These are phyloP conservation scores for Rhyzopertha dominica DNA, from an alignment of 1,140 invertebrate genomes.

Conservation along the genomic window DNA sequence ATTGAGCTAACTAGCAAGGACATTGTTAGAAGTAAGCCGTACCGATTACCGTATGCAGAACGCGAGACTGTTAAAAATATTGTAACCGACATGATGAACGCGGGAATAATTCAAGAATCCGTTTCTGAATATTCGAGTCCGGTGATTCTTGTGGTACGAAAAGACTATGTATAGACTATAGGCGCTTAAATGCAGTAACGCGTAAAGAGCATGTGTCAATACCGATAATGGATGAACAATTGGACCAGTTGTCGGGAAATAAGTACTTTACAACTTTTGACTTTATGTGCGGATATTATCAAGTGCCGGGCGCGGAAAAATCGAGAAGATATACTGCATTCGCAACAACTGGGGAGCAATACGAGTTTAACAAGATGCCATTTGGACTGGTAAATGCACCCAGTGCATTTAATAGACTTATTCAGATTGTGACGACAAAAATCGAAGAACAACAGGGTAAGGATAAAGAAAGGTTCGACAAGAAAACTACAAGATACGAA, in stretches of 20 bases:
- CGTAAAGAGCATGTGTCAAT: conserved; percentile 29
- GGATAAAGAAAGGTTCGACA: too few species aligned
- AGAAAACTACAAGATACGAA: background rate
- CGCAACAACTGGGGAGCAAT: conserved; percentile 12
- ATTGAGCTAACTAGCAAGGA: background rate
- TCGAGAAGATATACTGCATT: conserved; percentile 16
- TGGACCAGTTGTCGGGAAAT: conserved; percentile 23
- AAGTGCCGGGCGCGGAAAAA: conserved; percentile 16
- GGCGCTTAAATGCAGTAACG: conserved; percentile 43
- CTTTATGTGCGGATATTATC: conserved; percentile 21
- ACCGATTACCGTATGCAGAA: background rate
- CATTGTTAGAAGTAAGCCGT: background rate
- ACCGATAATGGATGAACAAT: conserved; percentile 30
- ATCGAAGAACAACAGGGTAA: background rate
- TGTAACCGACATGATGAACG: conserved; percentile 17
- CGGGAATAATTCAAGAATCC: conserved; percentile 29
- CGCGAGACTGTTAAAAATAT: background rate
- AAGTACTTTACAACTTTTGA: conserved; percentile 26
- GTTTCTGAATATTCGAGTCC: conserved; percentile 44
- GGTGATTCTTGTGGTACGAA: conserved; percentile 41
- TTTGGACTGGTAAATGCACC: too few species aligned
- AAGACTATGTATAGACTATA: conserved; percentile 50
- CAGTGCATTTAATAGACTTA: background rate
- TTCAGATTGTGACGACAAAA: background rate
- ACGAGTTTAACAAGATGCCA: conserved; percentile 16